Evolutionary conservation across 2,113 vertebrate genomes (phyloP), one percentile per base, ranked within the genome.

Genomic region (Athene cunicularia): DNA sequence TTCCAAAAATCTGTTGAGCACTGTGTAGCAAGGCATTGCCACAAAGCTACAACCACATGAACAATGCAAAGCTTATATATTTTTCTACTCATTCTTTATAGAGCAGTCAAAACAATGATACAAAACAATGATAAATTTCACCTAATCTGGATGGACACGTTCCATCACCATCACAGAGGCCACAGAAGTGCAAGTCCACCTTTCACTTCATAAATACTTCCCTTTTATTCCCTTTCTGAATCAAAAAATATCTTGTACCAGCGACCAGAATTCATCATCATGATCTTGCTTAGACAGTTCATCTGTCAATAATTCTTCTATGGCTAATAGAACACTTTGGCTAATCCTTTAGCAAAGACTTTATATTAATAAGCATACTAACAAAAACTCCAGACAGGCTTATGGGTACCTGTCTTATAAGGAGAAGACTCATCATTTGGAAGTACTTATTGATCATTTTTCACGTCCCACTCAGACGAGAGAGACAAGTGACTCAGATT

Each of bases 101-200:
- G 12, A 80, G 12, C 3, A 0, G 10, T 49, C 7, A 56, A 75
- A 94, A 62, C 6, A 52, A 59, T 0, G 0, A 32, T 7, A n/a
- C 9, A 66, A 84, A 92, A 13, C 15, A 72, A 15, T 13, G 5
- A 59, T 21, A 86, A 55, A 72, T 55, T 67, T 74, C 15, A 33
- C 24, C 18, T 68, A 35, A 56, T 68, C 20, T 47, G 19, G 26
- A 60, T 30, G 26, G 39, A 41, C 56, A 41, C 9, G 20, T 71
- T 80, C 12, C 8, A 8, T 41, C 35, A 43, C 45, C 12, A 18
- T 15, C 47, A 87, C 33, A 84, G 41, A 52, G 4, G 7, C 35
- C 41, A 71, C 58, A 52, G 14, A 67, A 47, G 2, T 86, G 8
- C 7, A 91, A 79, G 17, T 14, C 7, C 14, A 55, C 55, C 22